These are phyloP conservation scores for Syndactyla subalaris DNA, from an alignment of 2,797 vertebrate genomes.

Conservation along the genomic window DNA sequence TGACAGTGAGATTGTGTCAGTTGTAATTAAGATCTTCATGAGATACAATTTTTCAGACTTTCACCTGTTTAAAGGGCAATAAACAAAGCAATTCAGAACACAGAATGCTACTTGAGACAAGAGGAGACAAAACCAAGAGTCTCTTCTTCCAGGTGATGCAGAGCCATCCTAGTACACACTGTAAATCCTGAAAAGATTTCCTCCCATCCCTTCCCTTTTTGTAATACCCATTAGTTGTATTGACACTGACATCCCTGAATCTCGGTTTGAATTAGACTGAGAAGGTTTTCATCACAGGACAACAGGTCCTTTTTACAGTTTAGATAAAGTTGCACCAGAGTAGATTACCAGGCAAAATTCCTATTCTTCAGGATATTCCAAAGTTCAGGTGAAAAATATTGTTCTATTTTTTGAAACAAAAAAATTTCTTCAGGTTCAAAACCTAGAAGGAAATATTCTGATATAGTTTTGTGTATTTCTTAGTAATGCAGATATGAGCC, in stretches of 20 bases:
- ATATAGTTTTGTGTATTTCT: not conserved
- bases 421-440: not conserved
- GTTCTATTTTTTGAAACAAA: not conserved
- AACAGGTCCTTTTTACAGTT: not conserved
- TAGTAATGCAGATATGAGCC: not conserved
- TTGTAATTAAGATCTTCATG: not conserved
- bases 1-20: not conserved
- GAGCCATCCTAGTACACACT: not conserved
- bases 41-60: not conserved
- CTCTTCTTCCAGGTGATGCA: not conserved
- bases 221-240: not conserved
- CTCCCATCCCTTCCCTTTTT: not conserved
- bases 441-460: not conserved
- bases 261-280: not conserved
- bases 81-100: not conserved
- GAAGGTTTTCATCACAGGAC: not conserved
- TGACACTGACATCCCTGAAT: not conserved
- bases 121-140: not conserved
- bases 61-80: not conserved
- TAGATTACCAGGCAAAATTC: not conserved
- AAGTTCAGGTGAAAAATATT: not conserved
- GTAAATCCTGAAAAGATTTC: not conserved
- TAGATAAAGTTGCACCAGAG: not conserved
- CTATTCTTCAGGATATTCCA: not conserved
- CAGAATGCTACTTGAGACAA: not conserved